These are phyloP conservation scores for Neocrepidodera transversa DNA, from an alignment of 2,888 invertebrate genomes.

Conservation along the genomic window DNA sequence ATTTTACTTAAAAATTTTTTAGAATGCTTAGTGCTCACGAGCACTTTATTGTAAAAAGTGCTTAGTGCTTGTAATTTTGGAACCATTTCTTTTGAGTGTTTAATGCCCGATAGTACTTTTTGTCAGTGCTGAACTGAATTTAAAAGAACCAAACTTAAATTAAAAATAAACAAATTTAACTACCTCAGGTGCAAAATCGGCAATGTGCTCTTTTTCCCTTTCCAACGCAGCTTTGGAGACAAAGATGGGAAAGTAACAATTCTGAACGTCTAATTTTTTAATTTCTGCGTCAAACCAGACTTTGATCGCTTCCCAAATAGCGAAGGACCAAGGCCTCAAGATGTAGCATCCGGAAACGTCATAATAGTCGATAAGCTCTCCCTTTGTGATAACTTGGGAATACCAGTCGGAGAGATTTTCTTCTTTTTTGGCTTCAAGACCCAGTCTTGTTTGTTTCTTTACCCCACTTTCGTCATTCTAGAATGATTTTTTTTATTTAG, in stretches of 20 bases:
- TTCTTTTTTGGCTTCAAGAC: constrained; percentile 91
- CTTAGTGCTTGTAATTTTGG: no score
- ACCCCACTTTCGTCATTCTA: constrained; percentile 61
- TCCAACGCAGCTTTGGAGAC: constrained; percentile 90
- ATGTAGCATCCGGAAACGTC: constrained; percentile 99
- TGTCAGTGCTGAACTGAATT: no score
- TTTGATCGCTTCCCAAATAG: constrained; percentile 93
- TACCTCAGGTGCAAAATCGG: constrained; percentile 97
- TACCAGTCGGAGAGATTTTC: constrained; percentile 98
- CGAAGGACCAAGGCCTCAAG: constrained; percentile 94
- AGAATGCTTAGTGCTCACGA: no score
- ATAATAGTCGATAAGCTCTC: constrained; percentile 99
- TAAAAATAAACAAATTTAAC: background rate
- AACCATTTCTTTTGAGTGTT: no score
- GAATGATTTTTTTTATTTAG: constrained; percentile 1
- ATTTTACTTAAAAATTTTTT: no score
- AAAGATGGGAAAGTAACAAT: constrained; percentile 98
- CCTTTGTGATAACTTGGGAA: constrained; percentile 89
- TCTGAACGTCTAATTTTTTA: constrained; percentile 90
- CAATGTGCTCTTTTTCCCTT: constrained; percentile 95
- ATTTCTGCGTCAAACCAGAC: constrained; percentile 87
- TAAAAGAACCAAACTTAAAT: no score
- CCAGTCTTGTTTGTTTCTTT: constrained; percentile 93
- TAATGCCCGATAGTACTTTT: no score
- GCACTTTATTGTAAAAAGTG: no score